These are phyloP conservation scores for Athrips mouffetella DNA, from an alignment of 2,888 invertebrate species.

Conservation along the genomic window DNA sequence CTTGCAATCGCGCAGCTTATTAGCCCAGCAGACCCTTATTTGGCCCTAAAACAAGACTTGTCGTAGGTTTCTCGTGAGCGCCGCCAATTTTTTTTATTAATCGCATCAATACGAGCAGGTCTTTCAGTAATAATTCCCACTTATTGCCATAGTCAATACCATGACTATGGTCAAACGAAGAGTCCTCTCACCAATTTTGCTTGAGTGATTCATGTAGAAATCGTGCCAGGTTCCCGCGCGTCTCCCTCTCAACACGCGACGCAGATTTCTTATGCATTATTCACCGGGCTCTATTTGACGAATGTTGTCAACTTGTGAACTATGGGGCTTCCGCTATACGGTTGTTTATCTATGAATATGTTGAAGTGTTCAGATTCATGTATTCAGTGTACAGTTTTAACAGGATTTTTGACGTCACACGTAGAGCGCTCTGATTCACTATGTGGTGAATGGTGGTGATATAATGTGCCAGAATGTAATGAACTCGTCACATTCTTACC, in stretches of 20 bases:
- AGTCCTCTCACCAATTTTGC: slow-evolving; percentile 21
- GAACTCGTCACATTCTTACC: slow-evolving; percentile 10
- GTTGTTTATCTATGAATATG: slow-evolving; percentile 7
- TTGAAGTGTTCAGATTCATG: not conserved
- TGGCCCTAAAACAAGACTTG: slow-evolving; percentile 41
- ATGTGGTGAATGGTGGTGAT: too few relatives aligned
- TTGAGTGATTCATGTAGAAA: slow-evolving; percentile 45
- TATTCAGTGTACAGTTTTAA: not conserved
- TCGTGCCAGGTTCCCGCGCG: slow-evolving; percentile 51
- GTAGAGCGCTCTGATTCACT: not conserved
- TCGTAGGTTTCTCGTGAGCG: slow-evolving; percentile 52
- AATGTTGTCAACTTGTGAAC: slow-evolving; percentile 14
- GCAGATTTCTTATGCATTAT: slow-evolving; percentile 40
- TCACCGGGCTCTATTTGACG: slow-evolving; percentile 30
- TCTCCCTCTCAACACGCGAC: slow-evolving; percentile 37
- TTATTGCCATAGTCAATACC: slow-evolving; percentile 25
- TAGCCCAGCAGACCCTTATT: slow-evolving; percentile 51
- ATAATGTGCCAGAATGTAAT: not conserved
- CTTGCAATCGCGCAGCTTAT: slow-evolving; percentile 40
- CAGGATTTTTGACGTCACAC: slow-evolving; percentile 5
- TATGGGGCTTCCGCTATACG: slow-evolving; percentile 8
- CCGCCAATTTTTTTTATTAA: slow-evolving; percentile 40
- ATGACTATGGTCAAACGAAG: not conserved
- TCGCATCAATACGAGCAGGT: slow-evolving; percentile 31
- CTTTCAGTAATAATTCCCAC: slow-evolving; percentile 10